phyloP scores from a whole-genome alignment of 1,140 invertebrate genomes.

The Drosophila lini region DNA sequence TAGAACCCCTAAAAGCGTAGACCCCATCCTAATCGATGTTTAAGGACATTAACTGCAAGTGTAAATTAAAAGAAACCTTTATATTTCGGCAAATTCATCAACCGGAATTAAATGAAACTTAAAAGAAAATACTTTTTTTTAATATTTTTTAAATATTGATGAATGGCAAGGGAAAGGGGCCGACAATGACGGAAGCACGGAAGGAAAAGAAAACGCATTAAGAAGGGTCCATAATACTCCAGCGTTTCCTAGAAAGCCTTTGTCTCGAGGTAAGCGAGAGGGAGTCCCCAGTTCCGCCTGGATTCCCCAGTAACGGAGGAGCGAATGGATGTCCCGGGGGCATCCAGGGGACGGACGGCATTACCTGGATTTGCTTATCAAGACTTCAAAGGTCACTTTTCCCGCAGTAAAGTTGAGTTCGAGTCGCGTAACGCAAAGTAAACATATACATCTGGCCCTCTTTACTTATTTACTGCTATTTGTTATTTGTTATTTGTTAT shows the following conservation, averaged over 20 bases:
- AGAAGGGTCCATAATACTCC: slow-evolving; percentile 32
- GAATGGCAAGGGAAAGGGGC: slow-evolving; percentile 4
- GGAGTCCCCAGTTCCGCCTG: background rate
- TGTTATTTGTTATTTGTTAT: slow-evolving; percentile 40
- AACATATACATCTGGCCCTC: slow-evolving; percentile 19
- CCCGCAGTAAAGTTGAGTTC: slow-evolving; percentile 3
- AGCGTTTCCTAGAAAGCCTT: slow-evolving; percentile 20
- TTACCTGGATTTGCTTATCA: slow-evolving; percentile 54
- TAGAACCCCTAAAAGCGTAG: background rate
- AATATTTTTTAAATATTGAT: slow-evolving; percentile 36
- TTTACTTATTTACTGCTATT: slow-evolving; percentile 34
- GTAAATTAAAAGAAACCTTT: slow-evolving; percentile 5
- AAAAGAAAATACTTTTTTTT: slow-evolving; percentile 8
- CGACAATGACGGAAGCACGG: slow-evolving; percentile 4
- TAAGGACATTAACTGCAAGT: background rate
- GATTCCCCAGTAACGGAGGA: background rate
- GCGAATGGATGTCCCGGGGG: slow-evolving; percentile 2
- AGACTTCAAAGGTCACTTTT: slow-evolving; percentile 50
- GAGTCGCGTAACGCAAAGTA: slow-evolving; percentile 22
- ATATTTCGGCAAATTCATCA: slow-evolving; percentile 1
- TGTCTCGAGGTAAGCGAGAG: slow-evolving; percentile 1
- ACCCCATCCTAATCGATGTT: background rate
- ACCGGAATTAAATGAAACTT: slow-evolving; percentile 11
- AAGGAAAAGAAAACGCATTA: slow-evolving; percentile 28
- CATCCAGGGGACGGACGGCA: slow-evolving; percentile 5